A percentile compares a stretch with the other conserved stretches of the same genome.
Evolutionary conservation across 2,888 invertebrate species (phyloP).

Genomic region (Galerucella calmariensis): DNA sequence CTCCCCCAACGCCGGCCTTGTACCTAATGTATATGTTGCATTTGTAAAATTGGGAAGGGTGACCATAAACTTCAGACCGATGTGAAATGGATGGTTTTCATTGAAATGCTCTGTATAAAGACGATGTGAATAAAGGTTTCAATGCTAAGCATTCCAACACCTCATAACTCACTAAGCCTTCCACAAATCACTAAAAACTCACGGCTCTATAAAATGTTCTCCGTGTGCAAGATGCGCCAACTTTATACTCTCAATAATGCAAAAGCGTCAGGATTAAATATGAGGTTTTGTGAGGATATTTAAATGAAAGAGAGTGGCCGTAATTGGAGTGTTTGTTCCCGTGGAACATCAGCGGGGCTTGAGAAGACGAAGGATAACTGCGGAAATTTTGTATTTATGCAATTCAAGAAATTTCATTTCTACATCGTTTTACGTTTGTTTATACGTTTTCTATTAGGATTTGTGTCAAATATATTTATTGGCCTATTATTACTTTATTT

Average conservation of each 20-base stretch:
- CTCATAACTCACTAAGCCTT: not conserved
- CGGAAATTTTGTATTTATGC: not conserved
- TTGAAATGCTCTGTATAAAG: not conserved
- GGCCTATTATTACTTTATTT: too few species aligned
- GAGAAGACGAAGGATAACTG: too few species aligned
- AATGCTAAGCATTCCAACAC: not conserved
- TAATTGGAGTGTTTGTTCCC: slow-evolving; percentile 52
- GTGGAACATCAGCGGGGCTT: slow-evolving; percentile 13
- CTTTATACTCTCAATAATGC: slow-evolving; percentile 47
- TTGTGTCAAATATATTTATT: too few species aligned
- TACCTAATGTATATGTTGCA: too few species aligned
- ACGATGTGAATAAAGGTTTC: not conserved
- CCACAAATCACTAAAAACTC: slow-evolving; percentile 1
- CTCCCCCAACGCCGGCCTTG: too few species aligned
- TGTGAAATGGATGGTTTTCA: too few species aligned
- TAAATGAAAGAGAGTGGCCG: slow-evolving; percentile 45
- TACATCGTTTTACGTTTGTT: too few species aligned
- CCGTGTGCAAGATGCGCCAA: slow-evolving; percentile 37
- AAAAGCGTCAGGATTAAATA: slow-evolving; percentile 47
- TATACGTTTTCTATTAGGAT: too few species aligned
- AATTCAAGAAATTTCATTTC: too few species aligned
- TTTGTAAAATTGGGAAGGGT: too few species aligned
- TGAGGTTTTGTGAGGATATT: slow-evolving; percentile 48
- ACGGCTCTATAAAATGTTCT: slow-evolving; percentile 24
- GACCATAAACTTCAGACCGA: too few species aligned